Evolutionary conservation across 2,888 invertebrate genomes (phyloP), one percentile per base, ranked within the genome.

Genomic region (Myopa testacea): DNA sequence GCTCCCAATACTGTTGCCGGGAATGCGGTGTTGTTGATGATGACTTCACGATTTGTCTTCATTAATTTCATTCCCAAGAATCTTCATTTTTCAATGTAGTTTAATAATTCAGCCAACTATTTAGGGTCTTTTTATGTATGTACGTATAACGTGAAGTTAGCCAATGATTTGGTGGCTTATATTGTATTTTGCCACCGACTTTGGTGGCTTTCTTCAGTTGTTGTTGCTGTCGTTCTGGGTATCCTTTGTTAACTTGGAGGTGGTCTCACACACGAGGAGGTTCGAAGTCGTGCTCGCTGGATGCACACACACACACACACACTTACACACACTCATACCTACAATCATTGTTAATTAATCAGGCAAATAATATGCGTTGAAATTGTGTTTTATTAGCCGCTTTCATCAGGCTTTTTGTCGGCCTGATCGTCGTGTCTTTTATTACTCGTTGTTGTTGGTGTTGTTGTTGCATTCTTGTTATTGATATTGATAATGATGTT

Each of bases 261-360:
- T 75, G 75, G 75, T 75, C 6, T 7, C 37, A 10, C 68, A 45
- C 19, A 40, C 55, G 14, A 12, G 19, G 4, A 14, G 5, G 45
- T 34, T 60, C n/a, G 65, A 50, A n/a, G 16, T 58, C 34, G 73
- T 8, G 45, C 63, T 4, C 45, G 26, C n/a, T 62, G 14, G 14
- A 52, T 3, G 62, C 69, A 65, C 38, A 52, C 68, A 37, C 63
- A 77, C 40, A 76, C 55, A 62, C 58, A 58, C 63, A 62, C 50
- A 52, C 60, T 70, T n/a, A 40, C 34, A 38, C 62, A 82, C 68
- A 50, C 58, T 4, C n/a, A 75, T n/a, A 75, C 50, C 55, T 52
- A 19, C 38, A 63, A 74, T 38, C 74, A 75, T 58, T 84, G 86
- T 84, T 85, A 85, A 85, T 85, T 85, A 85, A 85, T 85, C 85